Evolutionary conservation across 1,140 invertebrate genomes (phyloP), one percentile per base, ranked within the genome.

Genomic region (Drosophila mayri): DNA sequence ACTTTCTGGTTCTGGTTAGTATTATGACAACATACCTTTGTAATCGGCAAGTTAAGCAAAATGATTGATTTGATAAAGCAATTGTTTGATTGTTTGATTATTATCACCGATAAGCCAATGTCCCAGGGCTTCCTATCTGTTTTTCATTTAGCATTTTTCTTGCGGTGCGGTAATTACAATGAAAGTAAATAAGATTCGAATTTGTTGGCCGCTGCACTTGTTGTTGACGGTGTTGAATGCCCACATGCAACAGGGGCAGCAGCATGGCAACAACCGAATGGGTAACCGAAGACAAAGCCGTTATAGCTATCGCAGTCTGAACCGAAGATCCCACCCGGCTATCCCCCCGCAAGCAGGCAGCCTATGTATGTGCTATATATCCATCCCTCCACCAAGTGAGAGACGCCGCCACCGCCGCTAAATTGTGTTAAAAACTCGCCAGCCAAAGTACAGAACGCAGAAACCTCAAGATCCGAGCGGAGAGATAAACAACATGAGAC

Each of bases 351-450:
- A n/a, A n/a, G n/a, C n/a, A n/a, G 14, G 16, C 47, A 32, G 35
- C 18, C 64, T 5, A 28, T 60, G 37, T 32, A 44, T 61, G 47
- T 30, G 41, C 50, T 32, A 47, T 35, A 30, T 47, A 40, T 46
- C 22, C 25, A 41, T 52, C 43, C 46, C 59, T 59, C 46, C 44
- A 28, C 20, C 25, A 30, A 28, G 71, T 59, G 80, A 80, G 72
- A 63, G 50, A 54, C 50, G 50, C 50, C 50, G 50, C 50, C 50
- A 14, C 50, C 60, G 62, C 80, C 68, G 57, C 81, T 90, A 90
- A 90, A 90, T 90, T 90, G 85, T 90, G 84, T 90, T 90, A 90
- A 90, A 90, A 85, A 83, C 79, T 66, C 71, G 68, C 66, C 70
- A 66, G 79, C 72, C 82, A 71, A 82, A 79, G 70, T 90, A 90